Percentiles rank a stretch among this genome's conserved stretches.
phyloP scores from a whole-genome alignment of 2,113 vertebrate genomes.

The Cinclus mexicanus region DNA sequence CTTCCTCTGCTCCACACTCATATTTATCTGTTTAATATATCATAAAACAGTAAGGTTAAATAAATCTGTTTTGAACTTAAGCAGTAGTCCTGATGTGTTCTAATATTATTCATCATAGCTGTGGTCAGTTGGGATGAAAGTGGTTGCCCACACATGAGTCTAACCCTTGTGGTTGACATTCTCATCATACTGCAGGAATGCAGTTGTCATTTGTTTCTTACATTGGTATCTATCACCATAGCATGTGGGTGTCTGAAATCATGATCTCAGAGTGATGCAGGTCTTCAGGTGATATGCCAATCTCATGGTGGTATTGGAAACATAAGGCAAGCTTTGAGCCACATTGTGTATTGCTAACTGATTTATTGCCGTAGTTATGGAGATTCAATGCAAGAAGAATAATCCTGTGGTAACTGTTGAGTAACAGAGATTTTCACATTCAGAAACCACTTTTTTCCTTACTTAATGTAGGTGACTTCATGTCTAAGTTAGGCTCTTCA shows the following conservation, averaged over 20 bases:
- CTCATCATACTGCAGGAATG: slow-evolving; percentile 37
- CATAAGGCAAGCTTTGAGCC: background rate
- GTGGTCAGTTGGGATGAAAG: background rate
- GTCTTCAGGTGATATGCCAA: slow-evolving; percentile 17
- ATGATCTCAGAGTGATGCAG: slow-evolving; percentile 54
- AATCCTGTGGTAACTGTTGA: background rate
- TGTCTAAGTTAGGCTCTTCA: background rate
- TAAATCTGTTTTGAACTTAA: background rate
- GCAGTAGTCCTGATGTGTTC: background rate
- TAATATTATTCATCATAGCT: slow-evolving; percentile 7
- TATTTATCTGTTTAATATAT: background rate
- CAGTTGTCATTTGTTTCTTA: slow-evolving; percentile 22
- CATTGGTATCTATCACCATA: background rate
- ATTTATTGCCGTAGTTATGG: background rate
- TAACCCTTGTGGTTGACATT: background rate
- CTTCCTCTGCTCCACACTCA: background rate
- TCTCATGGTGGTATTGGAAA: slow-evolving; percentile 31
- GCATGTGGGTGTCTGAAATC: slow-evolving; percentile 32
- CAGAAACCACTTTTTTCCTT: background rate
- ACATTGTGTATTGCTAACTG: background rate
- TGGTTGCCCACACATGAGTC: slow-evolving; percentile 40
- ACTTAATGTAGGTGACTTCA: background rate
- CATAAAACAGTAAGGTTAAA: background rate
- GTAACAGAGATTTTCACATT: background rate
- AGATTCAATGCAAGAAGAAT: background rate